These are phyloP conservation scores for Hyalella azteca DNA, from an alignment of 2,888 invertebrate genomes.

Conservation along the genomic window DNA sequence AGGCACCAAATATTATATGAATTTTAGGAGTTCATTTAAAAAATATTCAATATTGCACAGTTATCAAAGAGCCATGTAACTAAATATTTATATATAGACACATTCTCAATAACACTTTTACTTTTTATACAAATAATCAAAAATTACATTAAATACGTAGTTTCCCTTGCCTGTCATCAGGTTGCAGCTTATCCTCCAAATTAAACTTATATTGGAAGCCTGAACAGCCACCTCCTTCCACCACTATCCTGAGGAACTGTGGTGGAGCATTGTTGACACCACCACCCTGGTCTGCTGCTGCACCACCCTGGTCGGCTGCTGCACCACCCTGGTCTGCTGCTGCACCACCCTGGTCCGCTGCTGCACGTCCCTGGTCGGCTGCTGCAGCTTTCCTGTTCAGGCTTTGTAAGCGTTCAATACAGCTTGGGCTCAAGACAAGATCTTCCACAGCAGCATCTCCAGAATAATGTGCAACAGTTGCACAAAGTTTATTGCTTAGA, in stretches of 20 bases:
- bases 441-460: too few species aligned
- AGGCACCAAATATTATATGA: too few species aligned
- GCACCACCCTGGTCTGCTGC: background rate
- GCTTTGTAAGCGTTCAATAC: background rate
- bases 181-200: conserved; percentile 73
- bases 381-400: conserved; percentile 3
- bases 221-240: conserved; percentile 98
- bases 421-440: background rate
- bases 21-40: too few species aligned
- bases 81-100: too few species aligned
- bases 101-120: too few species aligned
- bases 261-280: conserved; percentile 65
- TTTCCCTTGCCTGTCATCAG: conserved; percentile 66
- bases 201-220: conserved; percentile 99
- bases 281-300: background rate
- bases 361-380: background rate
- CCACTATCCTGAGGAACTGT: conserved; percentile 76
- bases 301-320: too few species aligned
- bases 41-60: too few species aligned
- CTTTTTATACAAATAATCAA: too few species aligned
- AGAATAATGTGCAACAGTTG: too few species aligned
- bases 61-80: too few species aligned
- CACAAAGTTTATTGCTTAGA: too few species aligned
- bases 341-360: too few species aligned
- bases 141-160: conserved; percentile 12